A percentile compares a stretch with the other conserved stretches of the same genome.
Conservation (phyloP, 1,140 invertebrate genomes). For the Caerostris darwini region DNA sequence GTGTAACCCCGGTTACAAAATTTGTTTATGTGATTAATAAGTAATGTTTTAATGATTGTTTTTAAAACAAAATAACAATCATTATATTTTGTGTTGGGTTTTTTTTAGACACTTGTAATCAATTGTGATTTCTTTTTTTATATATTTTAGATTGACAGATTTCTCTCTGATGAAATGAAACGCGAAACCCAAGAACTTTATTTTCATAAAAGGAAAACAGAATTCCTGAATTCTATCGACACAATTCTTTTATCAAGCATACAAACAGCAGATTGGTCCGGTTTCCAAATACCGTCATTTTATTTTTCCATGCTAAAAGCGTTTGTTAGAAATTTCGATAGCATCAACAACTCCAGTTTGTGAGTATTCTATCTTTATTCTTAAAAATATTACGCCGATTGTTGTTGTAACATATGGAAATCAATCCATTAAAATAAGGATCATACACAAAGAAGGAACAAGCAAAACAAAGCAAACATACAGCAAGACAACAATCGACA, state of each 20-base stretch:
- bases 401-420: too few species aligned
- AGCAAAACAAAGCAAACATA: too few species aligned
- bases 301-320: constrained; percentile 56
- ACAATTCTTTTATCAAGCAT: constrained; percentile 24
- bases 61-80: too few species aligned
- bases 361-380: not conserved
- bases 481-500: too few species aligned
- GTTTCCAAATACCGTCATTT: constrained; percentile 6
- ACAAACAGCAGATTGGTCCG: not conserved
- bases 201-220: constrained; percentile 19
- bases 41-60: too few species aligned
- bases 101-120: too few species aligned
- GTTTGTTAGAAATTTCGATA: constrained; percentile 19
- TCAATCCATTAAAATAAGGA: too few species aligned
- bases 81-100: too few species aligned
- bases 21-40: too few species aligned
- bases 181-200: not conserved
- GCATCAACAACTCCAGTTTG: not conserved
- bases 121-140: not conserved
- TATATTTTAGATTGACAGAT: not conserved
- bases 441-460: too few species aligned
- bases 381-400: too few species aligned
- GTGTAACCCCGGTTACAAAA: too few species aligned
- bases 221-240: not conserved
- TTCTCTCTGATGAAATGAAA: not conserved